Conservation (phyloP, 2,888 invertebrate genomes). For the Drosophila recens region DNA sequence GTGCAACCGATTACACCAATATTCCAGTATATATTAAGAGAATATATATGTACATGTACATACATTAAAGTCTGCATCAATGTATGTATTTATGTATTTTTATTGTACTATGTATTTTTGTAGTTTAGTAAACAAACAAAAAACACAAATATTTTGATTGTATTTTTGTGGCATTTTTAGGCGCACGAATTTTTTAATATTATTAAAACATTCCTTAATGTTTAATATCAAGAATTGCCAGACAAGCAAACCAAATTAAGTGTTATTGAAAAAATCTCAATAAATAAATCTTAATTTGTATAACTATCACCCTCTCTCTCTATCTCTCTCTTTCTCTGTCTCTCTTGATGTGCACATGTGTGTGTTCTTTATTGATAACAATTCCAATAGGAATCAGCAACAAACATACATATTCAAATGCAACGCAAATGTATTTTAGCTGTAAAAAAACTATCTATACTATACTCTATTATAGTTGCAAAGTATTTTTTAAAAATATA, state of each 20-base stretch:
- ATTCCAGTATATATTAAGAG: conserved; percentile 35
- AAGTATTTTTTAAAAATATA: conserved; percentile 64
- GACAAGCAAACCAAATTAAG: conserved; percentile 27
- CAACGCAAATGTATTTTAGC: conserved; percentile 42
- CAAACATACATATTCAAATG: conserved; percentile 16
- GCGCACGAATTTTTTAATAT: conserved; percentile 62
- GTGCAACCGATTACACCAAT: conserved; percentile 57
- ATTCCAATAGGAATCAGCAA: conserved; percentile 43
- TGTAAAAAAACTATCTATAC: conserved; percentile 8
- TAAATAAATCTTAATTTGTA: conserved; percentile 53
- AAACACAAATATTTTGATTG: conserved; percentile 69
- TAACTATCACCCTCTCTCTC: neutral
- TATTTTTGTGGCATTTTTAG: conserved; percentile 75
- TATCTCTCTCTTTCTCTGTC: too few relatives aligned
- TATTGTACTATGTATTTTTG: conserved; percentile 61
- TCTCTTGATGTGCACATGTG: conserved; percentile 53
- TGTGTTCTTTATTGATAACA: conserved; percentile 52
- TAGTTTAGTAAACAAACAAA: conserved; percentile 61
- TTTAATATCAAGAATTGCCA: conserved; percentile 43
- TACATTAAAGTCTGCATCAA: conserved; percentile 16
- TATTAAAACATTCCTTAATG: conserved; percentile 56
- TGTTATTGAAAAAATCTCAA: conserved; percentile 49
- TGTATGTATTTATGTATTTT: conserved; percentile 55
- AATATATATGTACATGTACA: conserved; percentile 3
- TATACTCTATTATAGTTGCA: conserved; percentile 38